Conservation (phyloP, 2,113 vertebrate species). For the Aegithalos caudatus region DNA sequence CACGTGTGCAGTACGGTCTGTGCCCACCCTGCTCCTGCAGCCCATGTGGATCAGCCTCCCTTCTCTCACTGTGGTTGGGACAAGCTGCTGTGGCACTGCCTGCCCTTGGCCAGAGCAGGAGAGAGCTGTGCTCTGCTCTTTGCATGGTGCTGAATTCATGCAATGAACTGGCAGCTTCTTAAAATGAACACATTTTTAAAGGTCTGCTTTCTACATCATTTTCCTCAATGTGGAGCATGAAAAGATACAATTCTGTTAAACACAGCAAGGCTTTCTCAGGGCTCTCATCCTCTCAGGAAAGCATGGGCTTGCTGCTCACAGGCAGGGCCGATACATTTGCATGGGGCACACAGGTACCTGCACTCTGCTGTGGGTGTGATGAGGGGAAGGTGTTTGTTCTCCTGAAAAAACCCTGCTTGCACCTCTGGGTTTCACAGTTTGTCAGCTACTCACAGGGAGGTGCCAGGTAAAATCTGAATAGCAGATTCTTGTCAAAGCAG, state of each 20-base stretch:
- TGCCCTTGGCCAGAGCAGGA: neutral
- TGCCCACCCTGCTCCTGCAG: neutral
- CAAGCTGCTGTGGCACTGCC: neutral
- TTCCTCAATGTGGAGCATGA: neutral
- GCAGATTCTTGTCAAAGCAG: neutral
- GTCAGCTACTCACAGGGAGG: neutral
- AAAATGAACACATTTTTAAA: no score
- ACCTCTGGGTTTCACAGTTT: neutral
- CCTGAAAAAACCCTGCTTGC: neutral
- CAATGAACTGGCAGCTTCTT: no score
- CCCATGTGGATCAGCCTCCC: accelerated
- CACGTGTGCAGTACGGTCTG: accelerated
- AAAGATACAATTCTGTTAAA: neutral
- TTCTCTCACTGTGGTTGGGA: accelerated
- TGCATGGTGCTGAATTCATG: neutral
- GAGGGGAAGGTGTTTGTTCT: neutral
- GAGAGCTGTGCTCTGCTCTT: neutral
- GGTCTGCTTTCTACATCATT: accelerated
- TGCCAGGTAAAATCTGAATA: neutral
- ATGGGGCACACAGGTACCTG: neutral
- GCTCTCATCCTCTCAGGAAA: neutral
- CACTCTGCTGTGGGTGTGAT: accelerated
- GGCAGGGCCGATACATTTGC: neutral
- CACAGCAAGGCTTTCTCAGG: neutral
- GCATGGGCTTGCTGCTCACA: accelerated